Evolutionary conservation across 2,797 vertebrate genomes (phyloP).

Genomic region (Coreius guichenoti): DNA sequence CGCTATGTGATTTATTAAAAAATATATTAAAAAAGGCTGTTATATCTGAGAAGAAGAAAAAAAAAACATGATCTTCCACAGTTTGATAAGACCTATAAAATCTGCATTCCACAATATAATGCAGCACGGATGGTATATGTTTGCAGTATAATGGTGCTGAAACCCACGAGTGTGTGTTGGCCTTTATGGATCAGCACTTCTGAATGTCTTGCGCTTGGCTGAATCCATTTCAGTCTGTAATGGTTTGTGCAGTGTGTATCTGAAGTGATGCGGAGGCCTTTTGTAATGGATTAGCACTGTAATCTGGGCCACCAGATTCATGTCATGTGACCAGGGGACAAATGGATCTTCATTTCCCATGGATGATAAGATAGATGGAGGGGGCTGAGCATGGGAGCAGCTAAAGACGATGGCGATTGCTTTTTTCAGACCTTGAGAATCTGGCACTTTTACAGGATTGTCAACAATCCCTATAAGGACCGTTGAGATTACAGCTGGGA

Average conservation of each 20-base stretch:
- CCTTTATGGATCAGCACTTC: constrained; percentile 5
- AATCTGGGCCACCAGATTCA: constrained; percentile 83
- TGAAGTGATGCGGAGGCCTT: constrained; percentile 51
- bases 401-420: constrained; percentile 50
- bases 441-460: constrained; percentile 51
- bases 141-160: not conserved
- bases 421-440: constrained; percentile 2
- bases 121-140: not conserved
- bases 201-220: constrained; percentile 25
- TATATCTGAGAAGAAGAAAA: too few species aligned
- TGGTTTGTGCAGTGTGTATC: constrained; percentile 45
- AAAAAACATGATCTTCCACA: not conserved
- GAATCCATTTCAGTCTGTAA: constrained; percentile 34
- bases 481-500: constrained; percentile 66
- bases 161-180: not conserved
- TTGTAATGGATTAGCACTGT: constrained; percentile 76
- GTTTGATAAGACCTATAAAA: not conserved
- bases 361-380: constrained; percentile 60
- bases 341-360: constrained; percentile 66
- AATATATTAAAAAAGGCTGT: not conserved
- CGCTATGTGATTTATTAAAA: not conserved
- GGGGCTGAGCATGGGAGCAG: constrained; percentile 47
- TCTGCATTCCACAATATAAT: constrained; percentile 7
- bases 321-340: constrained; percentile 68
- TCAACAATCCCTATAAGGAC: constrained; percentile 58